Evolutionary conservation across 2,888 invertebrate genomes (phyloP), one percentile per base, ranked within the genome.

Genomic region (Dynastes tityus): DNA sequence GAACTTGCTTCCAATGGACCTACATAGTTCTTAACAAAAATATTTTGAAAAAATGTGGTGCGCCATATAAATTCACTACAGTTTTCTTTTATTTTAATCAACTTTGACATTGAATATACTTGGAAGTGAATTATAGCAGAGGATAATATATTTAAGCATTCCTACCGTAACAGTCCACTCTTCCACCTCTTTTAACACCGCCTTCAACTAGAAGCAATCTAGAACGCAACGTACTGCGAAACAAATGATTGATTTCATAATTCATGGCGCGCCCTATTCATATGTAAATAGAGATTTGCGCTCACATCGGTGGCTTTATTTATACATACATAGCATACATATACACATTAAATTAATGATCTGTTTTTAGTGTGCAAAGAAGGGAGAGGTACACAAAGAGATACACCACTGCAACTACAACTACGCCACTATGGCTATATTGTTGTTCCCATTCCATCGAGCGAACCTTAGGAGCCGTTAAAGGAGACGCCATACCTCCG

Each of bases 241-340:
- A 83, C 83, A 84, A 84, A 84, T 84, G 84, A 84, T 84, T 84
- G 84, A 84, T 84, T 84, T 82, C 83, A 83, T 84, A 84, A 84
- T 84, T 84, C 83, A 84, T 84, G 81, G 80, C 82, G 81, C 76
- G 74, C 81, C 80, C 78, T 79, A 84, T 84, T 84, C 83, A 82
- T 83, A 84, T 84, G 84, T 81, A 84, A 84, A 84, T 84, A 65
- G 77, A 78, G 81, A 81, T 81, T 80, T 81, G 79, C 81, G 80
- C 81, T 80, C 82, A 81, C 82, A 80, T 80, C 80, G 83, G 76
- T 77, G 82, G 78, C 80, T 83, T 83, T 83, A 83, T 83, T 84
- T 83, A 83, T 83, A 82, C 82, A 63, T 74, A 40, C 58, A 71
- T 58, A 71, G 51, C 70, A 53, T 70, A 51, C 64, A 49, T 61